Base-by-base conservation (phyloP, 2,113 vertebrate genomes). In the Xyrauchen texanus region DNA sequence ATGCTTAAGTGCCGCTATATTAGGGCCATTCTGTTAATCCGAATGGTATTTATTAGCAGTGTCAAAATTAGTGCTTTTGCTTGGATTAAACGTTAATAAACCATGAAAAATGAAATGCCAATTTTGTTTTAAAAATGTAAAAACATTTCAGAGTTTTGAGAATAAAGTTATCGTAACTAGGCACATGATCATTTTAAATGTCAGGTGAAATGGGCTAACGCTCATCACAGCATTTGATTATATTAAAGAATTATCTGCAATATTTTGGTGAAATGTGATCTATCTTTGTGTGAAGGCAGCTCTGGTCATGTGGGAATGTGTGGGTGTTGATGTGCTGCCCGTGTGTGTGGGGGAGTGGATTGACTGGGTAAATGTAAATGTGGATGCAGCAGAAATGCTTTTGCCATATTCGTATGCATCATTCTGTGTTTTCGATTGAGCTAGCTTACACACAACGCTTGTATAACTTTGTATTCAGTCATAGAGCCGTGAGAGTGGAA, bases 321-420 rank as follows among this genome's bases (percentile, higher is more conserved):
- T 9, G 51, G 45, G 6, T 52, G 44, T 7, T 58, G 10, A 16
- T 84, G 7, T 77, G 21, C 72, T 67, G 47, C n/a, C 57, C 63
- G 42, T 65, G 68, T 63, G 75, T 9, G n/a, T 46, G 51, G 57
- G 78, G 10, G 42, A 8, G 42, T 7, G 46, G 7, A 34, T 65
- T 47, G 13, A 53, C 64, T 11, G 8, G 34, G 45, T 60, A 42
- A 51, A 64, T 63, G 10, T 75, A 10, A 52, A 72, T 65, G 68
- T 45, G 21, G 58, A 42, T 71, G 77, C 77, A 79, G 58, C 58
- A 79, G 68, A 70, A 68, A 53, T 63, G 57, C 49, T 55, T 51
- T 9, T 62, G 21, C 21, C 21, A 15, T 64, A 8, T 12, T 53
- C 53, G 45, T 53, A 46, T 44, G 47, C 61, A 76, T 49, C 44